Percentiles rank a stretch among this genome's conserved stretches.
These are phyloP conservation scores for Stomorhina lunata DNA, from an alignment of 2,888 invertebrate genomes.

Conservation along the genomic window DNA sequence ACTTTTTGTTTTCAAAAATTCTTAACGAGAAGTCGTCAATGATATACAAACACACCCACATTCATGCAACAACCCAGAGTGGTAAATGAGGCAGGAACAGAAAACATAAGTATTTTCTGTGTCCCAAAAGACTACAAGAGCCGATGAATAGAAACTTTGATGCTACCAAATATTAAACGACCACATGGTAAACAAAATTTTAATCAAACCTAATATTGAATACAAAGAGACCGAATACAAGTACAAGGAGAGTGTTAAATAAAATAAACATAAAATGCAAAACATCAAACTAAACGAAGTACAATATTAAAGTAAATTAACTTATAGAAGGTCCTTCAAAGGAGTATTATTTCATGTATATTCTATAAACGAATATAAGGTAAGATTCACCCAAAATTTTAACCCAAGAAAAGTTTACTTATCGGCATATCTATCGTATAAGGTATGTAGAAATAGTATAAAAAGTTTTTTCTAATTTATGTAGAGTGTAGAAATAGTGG, in stretches of 20 bases:
- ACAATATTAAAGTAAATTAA: too few species aligned
- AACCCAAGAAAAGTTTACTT: too few species aligned
- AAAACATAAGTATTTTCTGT: too few species aligned
- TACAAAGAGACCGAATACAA: neutral
- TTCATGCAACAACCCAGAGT: neutral
- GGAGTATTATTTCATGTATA: too few species aligned
- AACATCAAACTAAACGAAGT: neutral
- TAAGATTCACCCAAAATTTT: too few species aligned
- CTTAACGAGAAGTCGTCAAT: neutral
- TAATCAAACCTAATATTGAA: slow-evolving; percentile 38
- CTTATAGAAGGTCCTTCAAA: too few species aligned
- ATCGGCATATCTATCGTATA: too few species aligned
- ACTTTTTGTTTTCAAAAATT: slow-evolving; percentile 17
- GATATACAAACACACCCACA: neutral
- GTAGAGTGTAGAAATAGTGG: too few species aligned
- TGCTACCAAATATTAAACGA: slow-evolving; percentile 31
- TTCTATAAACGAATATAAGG: too few species aligned
- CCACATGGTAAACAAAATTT: slow-evolving; percentile 53
- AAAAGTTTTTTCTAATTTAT: too few species aligned
- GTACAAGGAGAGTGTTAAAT: slow-evolving; percentile 35
- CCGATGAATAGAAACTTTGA: neutral
- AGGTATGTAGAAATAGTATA: too few species aligned
- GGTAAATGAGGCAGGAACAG: neutral
- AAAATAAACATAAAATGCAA: slow-evolving; percentile 50
- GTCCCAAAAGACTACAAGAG: slow-evolving; percentile 16